Evolutionary conservation across 2,797 vertebrate species (phyloP), one percentile per base, ranked within the genome.

Genomic region (Melanotaenia nigrans): DNA sequence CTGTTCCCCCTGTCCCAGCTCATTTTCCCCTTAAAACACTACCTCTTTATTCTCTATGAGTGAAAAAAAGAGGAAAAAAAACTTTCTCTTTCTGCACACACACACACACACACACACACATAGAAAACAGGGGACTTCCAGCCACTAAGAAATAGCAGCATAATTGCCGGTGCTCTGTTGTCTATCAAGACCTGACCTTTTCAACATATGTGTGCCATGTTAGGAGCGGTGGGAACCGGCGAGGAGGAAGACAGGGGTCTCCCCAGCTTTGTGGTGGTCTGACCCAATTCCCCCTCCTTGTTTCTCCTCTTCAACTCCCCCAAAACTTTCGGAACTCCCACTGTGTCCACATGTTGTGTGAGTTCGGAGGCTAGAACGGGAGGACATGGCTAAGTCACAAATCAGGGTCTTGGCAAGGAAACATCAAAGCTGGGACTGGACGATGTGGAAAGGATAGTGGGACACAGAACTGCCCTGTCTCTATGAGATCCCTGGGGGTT

Each of bases 81-180:
- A 77, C 81, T 65, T 78, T 78, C 57, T 65, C 74, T 84, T 76
- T 77, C 59, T 72, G 11, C 71, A 71, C 71, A 54, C 73, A 82
- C 83, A 59, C 74, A 82, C 13, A 70, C 65, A 82, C 78, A 86
- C 85, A 85, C 74, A 82, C 75, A 18, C 71, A 62, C 73, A 82
- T n/a, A 78, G 65, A 85, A 86, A 89, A 86, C 68, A 76, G 91
- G 92, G 93, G 90, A 93, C 91, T 93, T 94, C 92, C 91, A 93
- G 87, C 71, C 70, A 81, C 85, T 86, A 87, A 90, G 92, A 90
- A 89, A 92, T 92, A 89, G 85, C 90, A 87, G 82, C 24, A 33
- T 93, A 94, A 94, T 94, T 93, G 92, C 89, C 78, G 86, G 90
- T 89, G 93, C 92, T 94, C 93, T 94, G 93, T 92, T 92, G 92